phyloP scores from a whole-genome alignment of 2,797 vertebrate species.

The Neopelma chrysocephalum region DNA sequence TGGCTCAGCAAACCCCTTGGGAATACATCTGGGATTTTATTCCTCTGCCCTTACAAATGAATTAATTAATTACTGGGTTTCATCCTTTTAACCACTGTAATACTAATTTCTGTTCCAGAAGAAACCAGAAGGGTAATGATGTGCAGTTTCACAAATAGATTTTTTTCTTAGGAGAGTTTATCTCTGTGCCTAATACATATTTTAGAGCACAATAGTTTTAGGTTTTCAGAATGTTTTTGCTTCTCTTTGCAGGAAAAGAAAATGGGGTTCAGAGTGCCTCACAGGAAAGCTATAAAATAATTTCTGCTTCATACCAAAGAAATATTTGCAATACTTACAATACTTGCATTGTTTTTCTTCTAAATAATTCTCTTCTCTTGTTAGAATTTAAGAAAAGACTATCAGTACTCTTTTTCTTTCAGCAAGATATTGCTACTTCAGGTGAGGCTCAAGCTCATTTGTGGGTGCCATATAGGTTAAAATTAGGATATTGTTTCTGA shows the following conservation, averaged over 20 bases:
- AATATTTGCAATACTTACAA: not conserved
- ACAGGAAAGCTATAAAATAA: not conserved
- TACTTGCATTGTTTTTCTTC: not conserved
- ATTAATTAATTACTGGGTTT: not conserved
- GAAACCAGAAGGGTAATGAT: not conserved
- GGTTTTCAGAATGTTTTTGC: not conserved
- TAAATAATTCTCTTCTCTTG: conserved; percentile 9
- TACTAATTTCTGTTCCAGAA: not conserved
- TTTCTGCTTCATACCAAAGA: not conserved
- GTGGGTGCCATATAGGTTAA: conserved; percentile 35
- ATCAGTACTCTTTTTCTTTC: not conserved
- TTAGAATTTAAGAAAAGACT: not conserved
- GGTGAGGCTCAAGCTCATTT: not conserved
- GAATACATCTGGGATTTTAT: not conserved
- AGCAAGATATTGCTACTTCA: conserved; percentile 36
- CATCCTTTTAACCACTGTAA: not conserved
- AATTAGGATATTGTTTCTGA: conserved; percentile 67
- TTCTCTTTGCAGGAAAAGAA: not conserved
- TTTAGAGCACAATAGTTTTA: not conserved
- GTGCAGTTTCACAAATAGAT: not conserved
- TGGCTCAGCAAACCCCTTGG: not conserved
- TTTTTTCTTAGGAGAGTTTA: not conserved
- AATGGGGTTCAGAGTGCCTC: not conserved
- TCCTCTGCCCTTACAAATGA: not conserved
- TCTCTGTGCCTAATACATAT: not conserved